These are phyloP conservation scores for Drosophila pegasa DNA, from an alignment of 2,888 invertebrate genomes.

Conservation along the genomic window DNA sequence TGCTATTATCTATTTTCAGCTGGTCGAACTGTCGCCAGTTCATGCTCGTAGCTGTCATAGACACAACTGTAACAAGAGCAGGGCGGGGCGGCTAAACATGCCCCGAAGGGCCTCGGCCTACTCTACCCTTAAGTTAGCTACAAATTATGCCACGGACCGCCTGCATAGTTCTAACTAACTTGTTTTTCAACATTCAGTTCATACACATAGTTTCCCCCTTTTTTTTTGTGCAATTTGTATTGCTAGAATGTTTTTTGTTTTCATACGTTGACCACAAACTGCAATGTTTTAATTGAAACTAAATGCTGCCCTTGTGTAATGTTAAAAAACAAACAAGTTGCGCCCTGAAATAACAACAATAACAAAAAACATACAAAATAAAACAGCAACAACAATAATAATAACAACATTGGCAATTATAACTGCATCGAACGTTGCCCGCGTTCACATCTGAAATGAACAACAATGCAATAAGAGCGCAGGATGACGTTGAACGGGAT, in stretches of 20 bases:
- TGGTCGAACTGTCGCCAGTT: conserved; percentile 46
- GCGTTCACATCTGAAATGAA: conserved; percentile 12
- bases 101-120: conserved; percentile 27
- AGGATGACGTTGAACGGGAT: not conserved
- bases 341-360: conserved; percentile 26
- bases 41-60: conserved; percentile 42
- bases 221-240: conserved; percentile 45
- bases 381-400: conserved; percentile 4
- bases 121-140: conserved; percentile 32
- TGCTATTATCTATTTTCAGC: conserved; percentile 44
- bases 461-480: conserved; percentile 10
- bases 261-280: conserved; percentile 65
- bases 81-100: conserved; percentile 4
- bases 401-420: conserved; percentile 21
- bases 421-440: conserved; percentile 63
- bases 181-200: conserved; percentile 24
- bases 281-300: conserved; percentile 81
- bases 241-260: conserved; percentile 59
- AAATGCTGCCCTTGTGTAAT: conserved; percentile 77
- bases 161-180: conserved; percentile 30
- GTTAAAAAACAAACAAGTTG: conserved; percentile 66
- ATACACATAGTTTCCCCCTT: conserved; percentile 2
- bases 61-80: conserved; percentile 20
- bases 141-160: conserved; percentile 54
- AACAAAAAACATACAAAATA: not conserved